Evolutionary conservation across 2,113 vertebrate genomes (phyloP), one percentile per base, ranked within the genome.

Genomic region (Sylvilagus bachmani): DNA sequence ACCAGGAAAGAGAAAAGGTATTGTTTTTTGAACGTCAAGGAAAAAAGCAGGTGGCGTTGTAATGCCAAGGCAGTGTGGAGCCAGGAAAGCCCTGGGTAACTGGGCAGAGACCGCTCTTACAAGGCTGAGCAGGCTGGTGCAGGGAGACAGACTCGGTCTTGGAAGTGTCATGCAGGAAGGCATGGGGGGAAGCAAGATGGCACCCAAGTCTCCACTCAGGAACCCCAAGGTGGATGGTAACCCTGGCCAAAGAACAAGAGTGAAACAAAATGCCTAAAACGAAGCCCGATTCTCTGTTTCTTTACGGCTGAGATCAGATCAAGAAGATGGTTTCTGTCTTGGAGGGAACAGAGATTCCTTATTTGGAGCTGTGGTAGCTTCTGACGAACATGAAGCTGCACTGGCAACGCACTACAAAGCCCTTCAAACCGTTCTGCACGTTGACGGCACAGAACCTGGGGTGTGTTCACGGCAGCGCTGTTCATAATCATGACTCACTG

Each of bases 321-420:
- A 82, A 74, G 66, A 94, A 91, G 86, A 80, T 29, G 61, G 75
- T 61, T 89, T 86, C 58, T 55, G 38, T 44, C 29, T 94, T 86
- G 1, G 10, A 88, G 78, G 90, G n/a, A 49, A 82, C 16, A 69
- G 1, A n/a, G 19, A 6, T n/a, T 66, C 61, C 84, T 87, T 80
- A 58, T 55, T 86, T 58, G 84, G 10, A 81, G 44, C 29, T 31
- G 17, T 7, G 0, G 1, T 67, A 38, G 31, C 8, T 51, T 74
- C 51, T 73, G 44, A 74, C 27, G 84, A 70, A 53, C 2, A 33
- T 4, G 29, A 61, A 75, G n/a, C 55, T 25, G 27, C 1, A 25
- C 51, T 33, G 31, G 61, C 2, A 64, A 64, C 22, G 12, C 12
- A 33, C 83, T 21, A 88, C 29, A 80, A 44, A 82, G 19, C 13